Evolutionary conservation across 2,797 vertebrate species (phyloP), one percentile per base, ranked within the genome.

Genomic region (Numenius phaeopus): DNA sequence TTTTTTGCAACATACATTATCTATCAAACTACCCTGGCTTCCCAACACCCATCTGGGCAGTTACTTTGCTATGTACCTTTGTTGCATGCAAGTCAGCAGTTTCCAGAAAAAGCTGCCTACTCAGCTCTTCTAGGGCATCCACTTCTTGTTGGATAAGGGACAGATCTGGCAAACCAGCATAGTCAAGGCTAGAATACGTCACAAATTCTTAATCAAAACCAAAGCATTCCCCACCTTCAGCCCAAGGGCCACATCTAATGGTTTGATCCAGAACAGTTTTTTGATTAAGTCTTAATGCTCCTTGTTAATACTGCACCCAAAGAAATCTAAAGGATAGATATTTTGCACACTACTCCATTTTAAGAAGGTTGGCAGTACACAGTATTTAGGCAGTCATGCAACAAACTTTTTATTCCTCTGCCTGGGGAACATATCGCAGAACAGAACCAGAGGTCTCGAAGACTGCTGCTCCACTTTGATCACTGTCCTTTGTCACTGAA

Each of bases 71-170:
- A 39, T 22, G 82, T 97, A 99, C 99, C 99, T 99, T 99, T 64
- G 99, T 99, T 67, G 99, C 98, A 95, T 99, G 99, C n/a, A 99
- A 98, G 94, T 99, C 99, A 72, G 99, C 99, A 23, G 99, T 99
- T 98, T 99, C 99, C 79, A 99, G 98, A 96, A 99, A 99, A 92
- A 99, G 99, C 94, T 99, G 99, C 46, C 99, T 98, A 97, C 99
- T 99, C 91, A 99, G 95, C 96, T 99, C 99, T 98, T 99, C 99
- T 58, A 99, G 96, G 86, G 99, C 99, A 96, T 99, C 99, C 30
- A 99, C 99, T 97, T 99, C 99, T 98, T 99, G 99, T 97, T 99
- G 99, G 96, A 99, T 99, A 96, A 99, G 98, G 88, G 99, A 99
- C 73, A 99, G 98, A 98, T 99, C 99, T 99, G 98, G 92, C 83